Base-by-base conservation (phyloP, 2,797 vertebrate species). In the Glyptemys insculpta region DNA sequence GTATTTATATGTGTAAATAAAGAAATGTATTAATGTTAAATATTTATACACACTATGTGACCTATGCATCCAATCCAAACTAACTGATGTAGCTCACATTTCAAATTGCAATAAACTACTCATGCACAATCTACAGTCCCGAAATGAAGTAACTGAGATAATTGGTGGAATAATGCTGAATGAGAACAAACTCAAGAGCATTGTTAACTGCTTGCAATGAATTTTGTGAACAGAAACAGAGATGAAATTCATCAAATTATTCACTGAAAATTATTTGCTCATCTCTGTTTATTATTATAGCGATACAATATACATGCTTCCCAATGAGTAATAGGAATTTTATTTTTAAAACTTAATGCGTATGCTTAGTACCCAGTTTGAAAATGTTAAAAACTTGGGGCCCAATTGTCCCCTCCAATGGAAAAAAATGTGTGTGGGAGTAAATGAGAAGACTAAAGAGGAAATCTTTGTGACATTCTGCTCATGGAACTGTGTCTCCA, bases 201-300 rank as follows among this genome's bases (percentile, higher is more conserved):
- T 16, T 78, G 21, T 53, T 90, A 93, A 29, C 31, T 90, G 29
- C 11, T 89, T 92, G 47, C 12, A 57, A 37, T 5, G 6, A 91
- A 89, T 92, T 62, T 54, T 53, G 25, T 86, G 87, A 95, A 79
- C 21, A 41, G 94, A 56, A 91, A 31, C 37, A 83, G 19, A 82
- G 27, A 79, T 76, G 0, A 91, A 95, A 88, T 86, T 94, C 41
- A 91, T 86, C 59, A 93, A 89, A 47, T 89, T 95, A 89, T 89
- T 95, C 37, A 53, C 31, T 93, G 81, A n/a, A 91, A 91, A 95
- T 83, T 93, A 91, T 95, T 94, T 94, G 50, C 41, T 74, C 6
- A n/a, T 27, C 16, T 92, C 31, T 91, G 52, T 79, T 91, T 90
- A 59, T 54, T 90, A 8, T 16, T n/a, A 2, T 41, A 23, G 41